Evolutionary conservation across 2,113 vertebrate species (phyloP).

Genomic region (Mesembrinibis cayennensis): DNA sequence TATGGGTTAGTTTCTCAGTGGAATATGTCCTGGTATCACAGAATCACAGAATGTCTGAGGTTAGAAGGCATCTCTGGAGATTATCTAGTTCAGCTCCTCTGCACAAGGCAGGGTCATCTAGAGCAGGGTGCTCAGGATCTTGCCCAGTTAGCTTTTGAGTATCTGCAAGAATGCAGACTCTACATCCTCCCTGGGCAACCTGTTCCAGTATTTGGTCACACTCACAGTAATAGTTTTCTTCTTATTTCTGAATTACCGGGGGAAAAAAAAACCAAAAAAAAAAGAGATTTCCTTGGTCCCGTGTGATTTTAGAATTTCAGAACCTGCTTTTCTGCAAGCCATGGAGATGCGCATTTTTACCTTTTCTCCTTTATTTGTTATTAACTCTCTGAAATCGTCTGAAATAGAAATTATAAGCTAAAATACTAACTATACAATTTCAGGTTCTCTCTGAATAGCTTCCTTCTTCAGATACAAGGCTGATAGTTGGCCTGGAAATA

Average conservation of each 20-base stretch:
- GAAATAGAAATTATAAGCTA: neutral
- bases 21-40: neutral
- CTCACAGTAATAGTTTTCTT: neutral
- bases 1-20: neutral
- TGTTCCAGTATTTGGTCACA: neutral
- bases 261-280: too few relatives aligned
- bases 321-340: neutral
- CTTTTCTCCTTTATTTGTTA: neutral
- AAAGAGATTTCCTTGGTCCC: neutral
- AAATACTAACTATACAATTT: neutral
- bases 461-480: neutral
- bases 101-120: neutral
- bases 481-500: neutral
- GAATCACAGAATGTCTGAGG: neutral
- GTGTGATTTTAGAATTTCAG: neutral
- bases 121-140: neutral
- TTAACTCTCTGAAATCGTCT: neutral
- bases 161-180: neutral
- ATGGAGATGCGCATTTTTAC: neutral
- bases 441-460: neutral
- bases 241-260: neutral
- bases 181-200: neutral
- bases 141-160: neutral
- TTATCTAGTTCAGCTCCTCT: neutral
- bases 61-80: neutral